Conservation (phyloP, 2,797 vertebrate genomes). For the Malacoctenus gilli region DNA sequence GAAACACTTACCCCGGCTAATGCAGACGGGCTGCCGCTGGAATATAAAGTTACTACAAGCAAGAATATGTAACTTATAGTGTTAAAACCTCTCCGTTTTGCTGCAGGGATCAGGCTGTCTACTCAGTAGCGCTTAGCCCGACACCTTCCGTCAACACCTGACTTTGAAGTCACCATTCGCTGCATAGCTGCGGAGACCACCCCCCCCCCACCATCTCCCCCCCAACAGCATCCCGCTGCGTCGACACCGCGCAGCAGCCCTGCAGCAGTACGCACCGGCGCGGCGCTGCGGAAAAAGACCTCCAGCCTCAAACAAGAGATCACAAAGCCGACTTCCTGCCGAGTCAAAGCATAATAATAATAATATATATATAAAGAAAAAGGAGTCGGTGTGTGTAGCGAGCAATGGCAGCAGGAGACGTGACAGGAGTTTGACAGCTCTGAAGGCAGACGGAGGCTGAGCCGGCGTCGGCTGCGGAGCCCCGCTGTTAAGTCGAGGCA, state of each 20-base stretch:
- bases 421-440: conserved; percentile 45
- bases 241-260: conserved; percentile 23
- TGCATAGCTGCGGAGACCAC: too few relatives aligned
- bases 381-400: conserved; percentile 7
- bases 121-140: conserved; percentile 29
- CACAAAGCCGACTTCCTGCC: conserved; percentile 48
- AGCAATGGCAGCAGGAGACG: conserved; percentile 31
- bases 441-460: conserved; percentile 34
- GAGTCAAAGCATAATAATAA: conserved; percentile 22
- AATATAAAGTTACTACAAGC: conserved; percentile 19
- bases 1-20: conserved; percentile 19
- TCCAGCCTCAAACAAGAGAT: conserved; percentile 36
- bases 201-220: not conserved
- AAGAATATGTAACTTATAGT: conserved; percentile 14
- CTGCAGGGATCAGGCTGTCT: conserved; percentile 10
- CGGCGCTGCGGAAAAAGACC: conserved; percentile 17
- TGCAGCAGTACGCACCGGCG: conserved; percentile 26
- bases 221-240: conserved; percentile 19
- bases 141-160: conserved; percentile 29
- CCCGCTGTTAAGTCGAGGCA: conserved; percentile 21
- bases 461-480: conserved; percentile 21
- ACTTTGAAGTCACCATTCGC: conserved; percentile 34
- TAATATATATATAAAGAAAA: conserved; percentile 22
- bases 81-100: conserved; percentile 25
- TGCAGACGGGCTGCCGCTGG: conserved; percentile 10